Evolutionary conservation across 2,888 invertebrate genomes (phyloP).

Genomic region (Tetropium fuscum): DNA sequence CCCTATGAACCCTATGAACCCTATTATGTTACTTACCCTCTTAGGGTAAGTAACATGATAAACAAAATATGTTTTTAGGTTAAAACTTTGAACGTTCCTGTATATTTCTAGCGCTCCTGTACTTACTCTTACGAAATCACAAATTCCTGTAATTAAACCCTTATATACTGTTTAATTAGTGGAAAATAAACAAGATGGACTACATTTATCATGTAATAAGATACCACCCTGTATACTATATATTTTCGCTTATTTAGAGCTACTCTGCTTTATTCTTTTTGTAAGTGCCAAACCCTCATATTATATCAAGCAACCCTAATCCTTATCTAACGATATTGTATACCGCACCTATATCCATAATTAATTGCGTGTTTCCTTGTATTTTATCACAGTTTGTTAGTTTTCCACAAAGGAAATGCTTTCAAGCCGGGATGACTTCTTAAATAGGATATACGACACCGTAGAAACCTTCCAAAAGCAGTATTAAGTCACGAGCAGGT

Average conservation of each 20-base stretch:
- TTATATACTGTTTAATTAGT: too few relatives aligned
- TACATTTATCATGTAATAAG: too few relatives aligned
- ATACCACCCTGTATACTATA: background rate
- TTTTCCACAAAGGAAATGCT: conserved; percentile 32
- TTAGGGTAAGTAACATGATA: too few relatives aligned
- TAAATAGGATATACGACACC: conserved; percentile 35
- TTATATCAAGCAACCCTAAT: conserved; percentile 13
- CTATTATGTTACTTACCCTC: too few relatives aligned
- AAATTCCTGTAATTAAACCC: too few relatives aligned
- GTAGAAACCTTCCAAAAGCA: conserved; percentile 21
- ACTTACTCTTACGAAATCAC: too few relatives aligned
- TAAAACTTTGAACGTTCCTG: too few relatives aligned
- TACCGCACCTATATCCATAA: conserved; percentile 26
- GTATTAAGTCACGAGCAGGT: conserved; percentile 22
- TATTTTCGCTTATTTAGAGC: background rate
- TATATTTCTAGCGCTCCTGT: too few relatives aligned
- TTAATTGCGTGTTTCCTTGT: conserved; percentile 30
- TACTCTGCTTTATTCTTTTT: background rate
- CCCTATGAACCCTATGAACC: too few relatives aligned
- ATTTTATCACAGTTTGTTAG: conserved; percentile 30
- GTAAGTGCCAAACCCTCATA: conserved; percentile 13
- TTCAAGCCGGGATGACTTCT: conserved; percentile 35
- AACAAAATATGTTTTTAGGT: too few relatives aligned
- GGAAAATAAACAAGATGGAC: too few relatives aligned
- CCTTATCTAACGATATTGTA: conserved; percentile 23